Conservation (phyloP, 2,888 invertebrate species). For the Drosophila basisetae region DNA sequence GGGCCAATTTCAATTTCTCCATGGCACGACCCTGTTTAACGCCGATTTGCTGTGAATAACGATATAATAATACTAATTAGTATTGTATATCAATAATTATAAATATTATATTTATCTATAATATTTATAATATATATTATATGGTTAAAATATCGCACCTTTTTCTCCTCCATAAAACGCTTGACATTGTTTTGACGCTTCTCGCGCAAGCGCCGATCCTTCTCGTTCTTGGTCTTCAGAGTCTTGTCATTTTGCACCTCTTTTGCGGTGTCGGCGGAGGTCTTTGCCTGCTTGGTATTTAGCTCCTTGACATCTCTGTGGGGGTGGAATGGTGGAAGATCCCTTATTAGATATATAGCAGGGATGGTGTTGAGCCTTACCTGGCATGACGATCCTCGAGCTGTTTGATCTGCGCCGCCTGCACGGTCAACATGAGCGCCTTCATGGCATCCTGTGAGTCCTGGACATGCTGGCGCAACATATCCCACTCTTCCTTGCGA, state of each 20-base stretch:
- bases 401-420: conserved; percentile 94
- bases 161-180: conserved; percentile 98
- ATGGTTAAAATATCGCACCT: conserved; percentile 85
- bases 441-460: conserved; percentile 91
- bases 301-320: conserved; percentile 96
- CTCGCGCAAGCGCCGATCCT: conserved; percentile 96
- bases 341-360: neutral
- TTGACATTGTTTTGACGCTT: conserved; percentile 99
- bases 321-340: too few relatives aligned
- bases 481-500: conserved; percentile 92
- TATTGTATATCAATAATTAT: neutral
- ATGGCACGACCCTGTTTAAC: conserved; percentile 96
- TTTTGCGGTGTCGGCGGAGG: conserved; percentile 98
- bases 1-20: conserved; percentile 95
- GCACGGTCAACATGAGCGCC: conserved; percentile 93
- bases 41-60: conserved; percentile 87
- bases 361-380: conserved; percentile 49
- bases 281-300: conserved; percentile 97
- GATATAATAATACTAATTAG: conserved; percentile 34
- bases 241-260: conserved; percentile 98
- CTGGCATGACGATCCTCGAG: conserved; percentile 94
- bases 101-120: neutral
- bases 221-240: conserved; percentile 97
- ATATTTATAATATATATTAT: neutral
- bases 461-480: conserved; percentile 92